phyloP scores from a whole-genome alignment of 2,797 vertebrate species.

The Enoplosus armatus region DNA sequence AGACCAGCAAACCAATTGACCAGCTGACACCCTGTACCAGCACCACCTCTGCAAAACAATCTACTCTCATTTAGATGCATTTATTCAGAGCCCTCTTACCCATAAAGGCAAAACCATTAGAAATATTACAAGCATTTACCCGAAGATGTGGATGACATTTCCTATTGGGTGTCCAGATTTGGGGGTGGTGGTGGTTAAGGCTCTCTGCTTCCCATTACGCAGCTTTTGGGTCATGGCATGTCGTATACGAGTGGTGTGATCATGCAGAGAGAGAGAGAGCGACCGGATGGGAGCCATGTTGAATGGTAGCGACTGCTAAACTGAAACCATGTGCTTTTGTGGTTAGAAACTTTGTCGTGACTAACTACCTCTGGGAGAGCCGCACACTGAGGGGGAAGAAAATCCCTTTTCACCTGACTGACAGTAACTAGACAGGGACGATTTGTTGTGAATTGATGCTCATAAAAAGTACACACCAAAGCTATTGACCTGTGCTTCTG shows the following conservation, averaged over 20 bases:
- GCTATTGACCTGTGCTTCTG: slow-evolving; percentile 62
- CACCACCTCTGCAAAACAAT: slow-evolving; percentile 29
- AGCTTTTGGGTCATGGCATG: slow-evolving; percentile 61
- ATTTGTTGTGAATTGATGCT: slow-evolving; percentile 74
- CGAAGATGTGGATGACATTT: slow-evolving; percentile 66
- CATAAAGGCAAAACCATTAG: slow-evolving; percentile 41
- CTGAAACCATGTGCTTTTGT: slow-evolving; percentile 82
- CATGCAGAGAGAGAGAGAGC: slow-evolving; percentile 48
- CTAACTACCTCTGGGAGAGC: slow-evolving; percentile 76
- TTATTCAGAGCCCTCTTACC: slow-evolving; percentile 24
- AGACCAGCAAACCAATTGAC: slow-evolving; percentile 20
- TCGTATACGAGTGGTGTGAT: slow-evolving; percentile 63
- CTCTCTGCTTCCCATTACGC: slow-evolving; percentile 74
- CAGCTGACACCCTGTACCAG: slow-evolving; percentile 29
- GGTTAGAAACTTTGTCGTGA: slow-evolving; percentile 77
- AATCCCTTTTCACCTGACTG: slow-evolving; percentile 65
- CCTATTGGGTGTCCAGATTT: slow-evolving; percentile 59
- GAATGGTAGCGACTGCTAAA: slow-evolving; percentile 80
- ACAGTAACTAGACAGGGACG: slow-evolving; percentile 68
- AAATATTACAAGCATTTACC: slow-evolving; percentile 56
- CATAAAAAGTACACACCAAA: slow-evolving; percentile 59
- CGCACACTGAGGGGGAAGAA: slow-evolving; percentile 45
- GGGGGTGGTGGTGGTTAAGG: slow-evolving; percentile 45
- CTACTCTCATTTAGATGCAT: slow-evolving; percentile 28
- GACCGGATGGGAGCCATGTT: slow-evolving; percentile 74